These are phyloP conservation scores for Colius striatus DNA, from an alignment of 2,113 vertebrate species.

Conservation along the genomic window DNA sequence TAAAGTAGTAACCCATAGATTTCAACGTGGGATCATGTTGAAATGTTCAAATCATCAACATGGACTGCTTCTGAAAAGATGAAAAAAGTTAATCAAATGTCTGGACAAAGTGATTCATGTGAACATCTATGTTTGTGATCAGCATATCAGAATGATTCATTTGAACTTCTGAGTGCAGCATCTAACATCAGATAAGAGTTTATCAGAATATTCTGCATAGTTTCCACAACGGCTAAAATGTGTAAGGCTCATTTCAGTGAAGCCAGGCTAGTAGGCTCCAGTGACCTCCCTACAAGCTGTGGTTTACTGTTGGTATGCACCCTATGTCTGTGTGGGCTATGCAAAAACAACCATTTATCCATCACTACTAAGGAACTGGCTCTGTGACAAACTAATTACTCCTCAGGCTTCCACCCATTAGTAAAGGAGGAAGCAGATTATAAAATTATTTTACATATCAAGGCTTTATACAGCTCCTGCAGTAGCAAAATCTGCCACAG, in stretches of 20 bases:
- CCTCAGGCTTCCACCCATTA: conserved; percentile 11
- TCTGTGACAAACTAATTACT: conserved; percentile 37
- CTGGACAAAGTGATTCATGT: not conserved
- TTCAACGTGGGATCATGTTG: not conserved
- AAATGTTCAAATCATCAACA: not conserved
- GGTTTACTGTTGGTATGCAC: not conserved
- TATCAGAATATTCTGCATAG: not conserved
- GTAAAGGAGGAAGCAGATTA: conserved; percentile 45
- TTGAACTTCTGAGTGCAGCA: not conserved
- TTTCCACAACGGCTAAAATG: not conserved
- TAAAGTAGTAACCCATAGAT: not conserved
- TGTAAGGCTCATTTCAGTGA: not conserved
- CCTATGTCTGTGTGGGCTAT: not conserved
- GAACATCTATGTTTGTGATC: not conserved
- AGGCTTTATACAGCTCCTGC: not conserved
- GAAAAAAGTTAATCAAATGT: not conserved
- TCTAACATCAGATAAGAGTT: not conserved
- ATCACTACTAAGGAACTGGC: conserved; percentile 43
- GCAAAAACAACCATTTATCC: conserved; percentile 22
- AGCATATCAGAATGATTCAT: not conserved
- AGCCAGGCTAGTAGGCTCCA: not conserved
- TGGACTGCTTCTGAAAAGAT: not conserved
- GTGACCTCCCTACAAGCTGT: not conserved
- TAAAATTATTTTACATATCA: not conserved
- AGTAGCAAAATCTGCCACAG: not conserved